phyloP scores from a whole-genome alignment of 2,797 vertebrate genomes.

The Notolabrus celidotus region DNA sequence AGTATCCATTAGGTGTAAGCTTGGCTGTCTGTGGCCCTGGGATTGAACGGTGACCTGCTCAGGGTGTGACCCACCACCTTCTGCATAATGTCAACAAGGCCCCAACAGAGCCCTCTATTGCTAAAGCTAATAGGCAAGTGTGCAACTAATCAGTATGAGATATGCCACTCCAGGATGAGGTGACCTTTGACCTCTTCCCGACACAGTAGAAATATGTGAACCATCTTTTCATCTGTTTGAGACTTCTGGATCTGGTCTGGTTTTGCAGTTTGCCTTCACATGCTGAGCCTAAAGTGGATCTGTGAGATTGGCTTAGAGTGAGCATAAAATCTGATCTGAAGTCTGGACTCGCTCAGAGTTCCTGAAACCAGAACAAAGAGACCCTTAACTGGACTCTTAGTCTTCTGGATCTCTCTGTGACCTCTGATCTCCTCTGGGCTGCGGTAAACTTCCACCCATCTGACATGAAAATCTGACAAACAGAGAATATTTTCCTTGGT shows the following conservation, averaged over 20 bases:
- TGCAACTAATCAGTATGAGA: no score
- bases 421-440: constrained; percentile 30
- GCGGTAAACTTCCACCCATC: constrained; percentile 36
- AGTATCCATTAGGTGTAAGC: no score
- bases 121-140: no score
- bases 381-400: constrained; percentile 1
- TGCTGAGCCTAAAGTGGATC: constrained; percentile 23
- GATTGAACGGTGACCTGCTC: no score
- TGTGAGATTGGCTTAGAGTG: constrained; percentile 12
- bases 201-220: no score
- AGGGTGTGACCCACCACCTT: no score
- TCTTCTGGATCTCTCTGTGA: neutral
- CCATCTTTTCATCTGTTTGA: no score
- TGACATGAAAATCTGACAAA: constrained; percentile 40
- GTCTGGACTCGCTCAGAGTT: constrained; percentile 14
- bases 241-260: neutral
- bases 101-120: no score
- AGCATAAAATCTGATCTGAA: constrained; percentile 30
- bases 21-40: no score
- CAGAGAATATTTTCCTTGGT: constrained; percentile 65
- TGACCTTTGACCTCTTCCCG: no score
- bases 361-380: constrained; percentile 23
- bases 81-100: no score
- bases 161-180: no score
- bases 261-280: constrained; percentile 7